Conservation (phyloP, 2,113 vertebrate genomes). For the Pavo muticus region DNA sequence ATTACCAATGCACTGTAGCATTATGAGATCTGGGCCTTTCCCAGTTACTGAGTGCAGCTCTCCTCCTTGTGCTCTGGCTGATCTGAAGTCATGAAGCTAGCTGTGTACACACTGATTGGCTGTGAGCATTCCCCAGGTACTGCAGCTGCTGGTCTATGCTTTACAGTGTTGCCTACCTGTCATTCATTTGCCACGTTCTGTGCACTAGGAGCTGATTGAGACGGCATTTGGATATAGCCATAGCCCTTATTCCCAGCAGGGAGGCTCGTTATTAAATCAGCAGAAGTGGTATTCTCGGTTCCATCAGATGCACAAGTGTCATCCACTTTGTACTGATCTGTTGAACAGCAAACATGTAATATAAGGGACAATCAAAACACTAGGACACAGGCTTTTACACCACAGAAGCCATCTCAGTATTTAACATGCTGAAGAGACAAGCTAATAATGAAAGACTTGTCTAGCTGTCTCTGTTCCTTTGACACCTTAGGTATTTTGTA, state of each 20-base stretch:
- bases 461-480: slow-evolving; percentile 14
- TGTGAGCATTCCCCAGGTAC: not conserved
- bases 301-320: not conserved
- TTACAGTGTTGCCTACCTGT: fast-evolving
- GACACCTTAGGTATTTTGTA: slow-evolving; percentile 27
- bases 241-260: not conserved
- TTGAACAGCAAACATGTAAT: not conserved
- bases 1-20: not conserved
- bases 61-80: not conserved
- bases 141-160: not conserved
- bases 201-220: not conserved
- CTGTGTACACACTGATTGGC: not conserved
- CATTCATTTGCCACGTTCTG: not conserved
- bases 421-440: slow-evolving; percentile 33
- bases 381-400: not conserved
- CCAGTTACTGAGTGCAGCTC: not conserved
- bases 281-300: not conserved
- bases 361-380: slow-evolving; percentile 1
- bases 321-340: slow-evolving; percentile 16
- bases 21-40: not conserved
- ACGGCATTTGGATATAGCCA: not conserved
- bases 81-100: not conserved
- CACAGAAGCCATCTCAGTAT: not conserved
- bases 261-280: not conserved
- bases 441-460: not conserved